Conservation (phyloP, 2,888 invertebrate species). For the Bedellia somnulentella region DNA sequence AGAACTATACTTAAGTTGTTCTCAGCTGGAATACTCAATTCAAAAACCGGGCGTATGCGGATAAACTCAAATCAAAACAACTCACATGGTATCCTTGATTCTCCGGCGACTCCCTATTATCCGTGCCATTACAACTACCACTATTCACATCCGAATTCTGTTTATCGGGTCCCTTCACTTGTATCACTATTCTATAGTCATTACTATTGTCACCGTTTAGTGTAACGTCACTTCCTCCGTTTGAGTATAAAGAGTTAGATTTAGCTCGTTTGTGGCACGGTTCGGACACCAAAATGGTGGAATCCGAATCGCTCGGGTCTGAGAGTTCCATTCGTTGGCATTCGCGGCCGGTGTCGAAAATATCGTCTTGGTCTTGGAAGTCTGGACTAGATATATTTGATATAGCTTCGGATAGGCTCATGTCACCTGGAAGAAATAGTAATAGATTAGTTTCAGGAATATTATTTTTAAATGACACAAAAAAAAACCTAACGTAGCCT, state of each 20-base stretch:
- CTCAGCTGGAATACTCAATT: too few species aligned
- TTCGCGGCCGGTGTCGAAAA: constrained; percentile 75
- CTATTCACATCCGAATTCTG: constrained; percentile 30
- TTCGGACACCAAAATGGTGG: constrained; percentile 82
- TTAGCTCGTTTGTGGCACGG: constrained; percentile 64
- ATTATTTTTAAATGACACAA: too few species aligned
- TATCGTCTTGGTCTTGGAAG: constrained; percentile 86
- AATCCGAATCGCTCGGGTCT: constrained; percentile 88
- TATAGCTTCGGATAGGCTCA: constrained; percentile 82
- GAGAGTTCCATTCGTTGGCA: constrained; percentile 82
- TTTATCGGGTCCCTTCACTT: constrained; percentile 57
- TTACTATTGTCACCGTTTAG: constrained; percentile 49
- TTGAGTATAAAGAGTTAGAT: constrained; percentile 42
- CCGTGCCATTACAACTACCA: constrained; percentile 44
- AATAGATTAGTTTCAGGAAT: too few species aligned
- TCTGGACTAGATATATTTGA: constrained; percentile 90
- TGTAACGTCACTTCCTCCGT: constrained; percentile 62
- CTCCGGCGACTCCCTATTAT: constrained; percentile 55
- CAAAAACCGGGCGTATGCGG: too few species aligned
- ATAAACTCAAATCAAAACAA: too few species aligned
- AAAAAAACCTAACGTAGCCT: too few species aligned
- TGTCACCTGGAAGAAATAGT: constrained; percentile 60
- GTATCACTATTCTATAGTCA: constrained; percentile 80
- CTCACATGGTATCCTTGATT: too few species aligned
- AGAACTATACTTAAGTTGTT: too few species aligned